Percentiles rank a stretch among this genome's conserved stretches.
Conservation (phyloP, 2,888 invertebrate genomes). For the Heliconius cydno region DNA sequence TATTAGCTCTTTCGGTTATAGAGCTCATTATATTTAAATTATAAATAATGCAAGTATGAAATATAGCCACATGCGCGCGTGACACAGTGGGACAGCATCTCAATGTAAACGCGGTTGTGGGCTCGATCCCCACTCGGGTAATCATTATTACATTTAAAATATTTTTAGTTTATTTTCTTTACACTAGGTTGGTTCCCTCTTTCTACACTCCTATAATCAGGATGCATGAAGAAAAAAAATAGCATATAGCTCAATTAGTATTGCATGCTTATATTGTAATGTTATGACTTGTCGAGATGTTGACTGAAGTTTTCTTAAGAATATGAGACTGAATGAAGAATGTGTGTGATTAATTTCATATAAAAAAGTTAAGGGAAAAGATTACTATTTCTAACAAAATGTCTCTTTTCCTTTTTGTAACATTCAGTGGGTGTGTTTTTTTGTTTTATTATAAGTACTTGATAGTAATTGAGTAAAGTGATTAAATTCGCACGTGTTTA, state of each 20-base stretch:
- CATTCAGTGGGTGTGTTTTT: background rate
- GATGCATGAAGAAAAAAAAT: background rate
- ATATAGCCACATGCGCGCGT: background rate
- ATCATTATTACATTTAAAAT: no score
- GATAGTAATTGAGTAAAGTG: conserved; percentile 49
- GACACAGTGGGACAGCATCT: no score
- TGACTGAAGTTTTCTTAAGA: conserved; percentile 52
- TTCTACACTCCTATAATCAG: no score
- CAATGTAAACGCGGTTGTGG: no score
- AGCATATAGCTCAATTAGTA: conserved; percentile 18
- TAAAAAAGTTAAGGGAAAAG: background rate
- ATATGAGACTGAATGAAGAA: conserved; percentile 54
- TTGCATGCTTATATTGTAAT: conserved; percentile 21
- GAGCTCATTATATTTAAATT: background rate
- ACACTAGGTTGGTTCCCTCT: no score
- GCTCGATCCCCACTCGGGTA: no score
- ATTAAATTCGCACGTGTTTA: conserved; percentile 46
- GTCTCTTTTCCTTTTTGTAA: background rate
- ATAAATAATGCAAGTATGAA: background rate
- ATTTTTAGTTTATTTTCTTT: no score
- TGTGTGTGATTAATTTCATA: conserved; percentile 16
- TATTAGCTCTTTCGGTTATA: background rate
- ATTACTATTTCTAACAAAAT: background rate
- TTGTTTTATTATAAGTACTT: conserved; percentile 51
- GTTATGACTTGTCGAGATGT: conserved; percentile 46